These are phyloP conservation scores for Euclidia mi DNA, from an alignment of 2,888 invertebrate genomes.

Conservation along the genomic window DNA sequence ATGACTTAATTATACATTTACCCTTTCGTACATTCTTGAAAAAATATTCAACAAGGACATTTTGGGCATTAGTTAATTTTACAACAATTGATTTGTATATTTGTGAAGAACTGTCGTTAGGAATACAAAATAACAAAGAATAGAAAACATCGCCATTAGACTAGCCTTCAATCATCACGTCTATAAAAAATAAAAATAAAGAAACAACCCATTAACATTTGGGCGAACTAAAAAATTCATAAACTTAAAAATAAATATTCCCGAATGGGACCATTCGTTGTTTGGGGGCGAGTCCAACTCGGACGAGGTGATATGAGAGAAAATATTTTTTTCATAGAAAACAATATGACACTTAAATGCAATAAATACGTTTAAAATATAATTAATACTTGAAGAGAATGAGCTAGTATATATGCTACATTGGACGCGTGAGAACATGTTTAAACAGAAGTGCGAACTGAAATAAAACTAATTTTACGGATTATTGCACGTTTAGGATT, in stretches of 20 bases:
- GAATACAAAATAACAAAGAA: slow-evolving; percentile 20
- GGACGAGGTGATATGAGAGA: not conserved
- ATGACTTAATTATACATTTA: no score
- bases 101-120: slow-evolving; percentile 18
- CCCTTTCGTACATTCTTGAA: no score
- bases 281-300: not conserved
- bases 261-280: slow-evolving; percentile 11
- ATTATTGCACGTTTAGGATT: slow-evolving; percentile 7
- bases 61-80: not conserved
- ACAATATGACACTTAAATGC: slow-evolving; percentile 36
- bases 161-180: slow-evolving; percentile 39
- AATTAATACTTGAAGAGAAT: slow-evolving; percentile 45
- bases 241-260: slow-evolving; percentile 16
- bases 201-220: slow-evolving; percentile 5
- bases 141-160: slow-evolving; percentile 36
- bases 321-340: slow-evolving; percentile 7
- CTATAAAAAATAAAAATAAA: slow-evolving; percentile 19
- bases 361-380: slow-evolving; percentile 35
- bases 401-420: slow-evolving; percentile 13
- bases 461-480: slow-evolving; percentile 22
- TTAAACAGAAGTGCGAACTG: slow-evolving; percentile 26
- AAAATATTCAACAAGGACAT: no score
- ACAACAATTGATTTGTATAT: slow-evolving; percentile 37
- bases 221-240: slow-evolving; percentile 2
- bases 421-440: slow-evolving; percentile 34